Conservation (phyloP, 2,888 invertebrate species). For the Microctonus brassicae region DNA sequence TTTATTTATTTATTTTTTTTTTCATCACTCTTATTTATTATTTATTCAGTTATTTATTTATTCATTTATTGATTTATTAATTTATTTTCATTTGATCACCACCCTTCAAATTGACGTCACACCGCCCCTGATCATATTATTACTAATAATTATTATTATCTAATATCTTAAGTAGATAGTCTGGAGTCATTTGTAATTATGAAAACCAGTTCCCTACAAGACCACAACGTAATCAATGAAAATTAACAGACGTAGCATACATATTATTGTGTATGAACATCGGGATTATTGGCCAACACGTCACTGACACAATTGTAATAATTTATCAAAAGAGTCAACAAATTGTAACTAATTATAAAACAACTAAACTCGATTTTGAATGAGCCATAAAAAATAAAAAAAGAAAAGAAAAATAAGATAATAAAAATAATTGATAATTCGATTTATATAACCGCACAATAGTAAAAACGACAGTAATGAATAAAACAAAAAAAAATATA, state of each 20-base stretch:
- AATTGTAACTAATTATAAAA: constrained; percentile 23
- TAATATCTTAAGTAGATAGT: constrained; percentile 48
- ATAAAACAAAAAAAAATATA: no score
- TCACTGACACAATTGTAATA: not conserved
- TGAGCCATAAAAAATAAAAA: constrained; percentile 6
- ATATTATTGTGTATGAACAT: not conserved
- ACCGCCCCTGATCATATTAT: constrained; percentile 2
- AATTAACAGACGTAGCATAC: constrained; percentile 28
- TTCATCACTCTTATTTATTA: constrained; percentile 47
- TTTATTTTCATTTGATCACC: not conserved
- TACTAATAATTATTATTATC: constrained; percentile 14
- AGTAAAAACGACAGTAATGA: not conserved
- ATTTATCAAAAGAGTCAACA: constrained; percentile 12
- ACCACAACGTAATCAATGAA: constrained; percentile 43
- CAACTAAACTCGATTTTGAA: not conserved
- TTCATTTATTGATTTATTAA: constrained; percentile 9
- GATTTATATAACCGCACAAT: not conserved
- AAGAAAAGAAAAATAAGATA: not conserved
- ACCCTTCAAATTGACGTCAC: not conserved
- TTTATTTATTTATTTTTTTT: constrained; percentile 34
- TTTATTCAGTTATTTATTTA: constrained; percentile 36
- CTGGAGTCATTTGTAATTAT: constrained; percentile 53
- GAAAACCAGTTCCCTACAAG: constrained; percentile 41
- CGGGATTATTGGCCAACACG: not conserved
- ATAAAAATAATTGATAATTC: not conserved